Percentiles rank a stretch among this genome's conserved stretches.
phyloP scores from a whole-genome alignment of 2,113 vertebrate species.

The Scomber colias region DNA sequence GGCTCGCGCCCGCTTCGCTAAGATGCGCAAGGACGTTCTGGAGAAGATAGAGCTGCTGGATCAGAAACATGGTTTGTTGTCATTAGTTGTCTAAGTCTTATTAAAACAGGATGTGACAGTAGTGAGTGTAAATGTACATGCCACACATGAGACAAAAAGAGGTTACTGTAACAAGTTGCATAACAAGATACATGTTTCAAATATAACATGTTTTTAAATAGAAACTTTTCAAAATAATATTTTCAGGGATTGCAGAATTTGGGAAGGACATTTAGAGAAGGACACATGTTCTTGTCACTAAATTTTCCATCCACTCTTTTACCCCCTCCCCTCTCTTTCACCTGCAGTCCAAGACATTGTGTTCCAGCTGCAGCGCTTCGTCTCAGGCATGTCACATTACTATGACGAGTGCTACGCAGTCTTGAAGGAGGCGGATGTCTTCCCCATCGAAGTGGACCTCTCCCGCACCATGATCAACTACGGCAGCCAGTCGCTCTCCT shows the following conservation, averaged over 20 bases:
- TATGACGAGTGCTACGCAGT: conserved; percentile 95
- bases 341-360: conserved; percentile 96
- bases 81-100: background rate
- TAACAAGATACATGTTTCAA: too few species aligned
- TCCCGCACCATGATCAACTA: conserved; percentile 95
- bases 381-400: conserved; percentile 97
- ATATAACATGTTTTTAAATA: too few species aligned
- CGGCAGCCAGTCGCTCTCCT: conserved; percentile 85
- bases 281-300: too few species aligned
- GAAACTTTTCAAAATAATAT: too few species aligned
- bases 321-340: background rate
- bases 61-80: conserved; percentile 93
- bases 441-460: conserved; percentile 98
- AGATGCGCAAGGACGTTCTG: conserved; percentile 98
- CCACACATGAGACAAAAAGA: too few species aligned
- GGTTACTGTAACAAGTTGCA: too few species aligned
- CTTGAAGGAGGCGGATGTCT: conserved; percentile 94
- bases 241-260: too few species aligned
- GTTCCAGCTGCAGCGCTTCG: conserved; percentile 98
- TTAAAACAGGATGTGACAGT: too few species aligned
- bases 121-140: too few species aligned
- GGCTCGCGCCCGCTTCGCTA: conserved; percentile 94
- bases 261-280: too few species aligned
- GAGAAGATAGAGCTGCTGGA: conserved; percentile 99
- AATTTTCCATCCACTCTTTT: background rate